Conservation (phyloP, 2,797 vertebrate species). For the Acrossocheilus wenchowensis region DNA sequence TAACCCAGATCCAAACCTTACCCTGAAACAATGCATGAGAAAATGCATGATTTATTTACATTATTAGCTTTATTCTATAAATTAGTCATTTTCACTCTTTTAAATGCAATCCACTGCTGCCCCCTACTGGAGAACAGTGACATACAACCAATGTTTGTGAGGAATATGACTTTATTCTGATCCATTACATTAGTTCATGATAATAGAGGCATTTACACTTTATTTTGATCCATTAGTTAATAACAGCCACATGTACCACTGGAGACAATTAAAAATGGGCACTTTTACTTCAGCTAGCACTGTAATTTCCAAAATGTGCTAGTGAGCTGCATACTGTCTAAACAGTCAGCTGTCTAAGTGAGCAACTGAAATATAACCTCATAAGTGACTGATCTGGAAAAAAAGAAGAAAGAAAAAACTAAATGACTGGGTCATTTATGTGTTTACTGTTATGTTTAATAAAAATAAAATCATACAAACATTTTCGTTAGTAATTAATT, state of each 20-base stretch:
- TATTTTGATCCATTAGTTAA: too few relatives aligned
- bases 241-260: neutral
- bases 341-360: neutral
- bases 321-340: neutral
- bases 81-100: neutral
- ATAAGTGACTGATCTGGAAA: too few relatives aligned
- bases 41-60: neutral
- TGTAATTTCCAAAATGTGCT: neutral
- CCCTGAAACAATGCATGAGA: neutral
- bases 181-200: neutral
- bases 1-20: neutral
- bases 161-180: neutral
- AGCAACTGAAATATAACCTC: neutral
- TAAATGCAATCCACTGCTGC: neutral
- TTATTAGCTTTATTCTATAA: neutral
- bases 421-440: neutral
- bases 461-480: neutral
- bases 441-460: neutral
- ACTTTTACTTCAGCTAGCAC: neutral
- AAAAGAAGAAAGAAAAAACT: too few relatives aligned
- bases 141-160: neutral
- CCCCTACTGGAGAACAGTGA: constrained; percentile 8
- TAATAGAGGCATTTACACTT: neutral
- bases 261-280: neutral
- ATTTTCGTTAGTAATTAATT: too few relatives aligned